Evolutionary conservation across 2,797 vertebrate genomes (phyloP), one percentile per base, ranked within the genome.

Genomic region (Remorina albescens): DNA sequence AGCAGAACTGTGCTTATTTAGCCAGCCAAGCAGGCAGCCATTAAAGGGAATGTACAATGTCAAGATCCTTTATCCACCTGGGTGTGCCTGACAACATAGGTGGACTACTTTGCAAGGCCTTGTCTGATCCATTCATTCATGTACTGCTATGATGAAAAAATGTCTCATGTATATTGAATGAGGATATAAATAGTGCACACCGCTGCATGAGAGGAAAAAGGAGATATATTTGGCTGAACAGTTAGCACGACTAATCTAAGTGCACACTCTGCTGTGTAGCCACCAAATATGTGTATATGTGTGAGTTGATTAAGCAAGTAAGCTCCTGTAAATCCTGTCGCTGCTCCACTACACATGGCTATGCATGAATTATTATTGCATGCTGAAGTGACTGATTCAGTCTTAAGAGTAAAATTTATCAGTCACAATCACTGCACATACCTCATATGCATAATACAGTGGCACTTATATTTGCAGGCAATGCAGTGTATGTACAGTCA

Each of bases 101-200:
- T 83, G 77, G 47, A 87, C 80, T 66, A 70, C 74, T 75, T 54
- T 56, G 44, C 37, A 19, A 73, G 74, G 63, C 42, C 84, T 68
- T 36, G 16, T 76, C 71, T 63, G 75, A 88, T 86, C 72, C 85
- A 78, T 88, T 74, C 82, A 90, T 82, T 89, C 85, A 86, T 88
- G 84, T 84, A 78, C 68, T 79, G 78, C 86, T 79, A 71, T 75
- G 81, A 85, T 74, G 81, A 78, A 84, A 86, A 88, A 87, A 85
- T 76, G 78, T 36, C 81, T 88, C 78, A 92, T 92, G 80, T 81
- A 91, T 91, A 90, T 81, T 93, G 76, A 92, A 93, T 93, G 88
- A 93, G 86, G 87, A 86, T 93, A 93, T 87, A 93, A 92, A 94
- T 91, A 92, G 91, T 87, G 85, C 78, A 84, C 77, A 74, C 76